phyloP scores from a whole-genome alignment of 2,888 invertebrate genomes.

The Lithophane leautieri region DNA sequence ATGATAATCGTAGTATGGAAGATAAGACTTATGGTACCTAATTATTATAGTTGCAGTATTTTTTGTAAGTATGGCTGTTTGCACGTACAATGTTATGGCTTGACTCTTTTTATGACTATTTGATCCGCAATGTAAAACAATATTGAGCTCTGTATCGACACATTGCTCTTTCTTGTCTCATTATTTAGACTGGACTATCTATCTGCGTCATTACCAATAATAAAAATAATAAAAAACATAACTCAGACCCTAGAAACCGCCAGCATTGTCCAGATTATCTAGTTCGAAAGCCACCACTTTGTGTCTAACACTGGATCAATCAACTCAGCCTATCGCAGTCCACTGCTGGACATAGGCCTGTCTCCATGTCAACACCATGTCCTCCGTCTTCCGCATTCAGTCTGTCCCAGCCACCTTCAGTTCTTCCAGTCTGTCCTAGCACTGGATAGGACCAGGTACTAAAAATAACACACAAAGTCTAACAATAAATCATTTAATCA shows the following conservation, averaged over 20 bases:
- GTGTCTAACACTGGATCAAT: not conserved
- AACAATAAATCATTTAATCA: slow-evolving; percentile 23
- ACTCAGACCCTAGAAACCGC: not conserved
- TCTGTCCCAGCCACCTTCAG: no score
- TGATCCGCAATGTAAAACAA: not conserved
- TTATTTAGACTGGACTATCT: not conserved
- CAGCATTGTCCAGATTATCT: not conserved
- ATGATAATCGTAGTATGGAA: not conserved
- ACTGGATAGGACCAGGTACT: not conserved
- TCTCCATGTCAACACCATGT: no score
- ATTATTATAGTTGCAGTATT: not conserved
- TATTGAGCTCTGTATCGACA: not conserved
- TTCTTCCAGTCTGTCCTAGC: no score
- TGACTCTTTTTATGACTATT: not conserved
- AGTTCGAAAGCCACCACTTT: no score
- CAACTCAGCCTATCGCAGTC: no score
- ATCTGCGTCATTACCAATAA: not conserved
- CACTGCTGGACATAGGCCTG: no score
- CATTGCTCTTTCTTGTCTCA: not conserved
- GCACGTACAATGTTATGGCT: not conserved
- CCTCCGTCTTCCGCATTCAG: no score
- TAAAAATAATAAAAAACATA: not conserved
- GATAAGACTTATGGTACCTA: not conserved
- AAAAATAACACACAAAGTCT: not conserved
- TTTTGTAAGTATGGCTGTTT: not conserved